Percentiles rank a stretch among this genome's conserved stretches.
Conservation (phyloP, 2,113 vertebrate genomes). For the Dasyurus viverrinus region DNA sequence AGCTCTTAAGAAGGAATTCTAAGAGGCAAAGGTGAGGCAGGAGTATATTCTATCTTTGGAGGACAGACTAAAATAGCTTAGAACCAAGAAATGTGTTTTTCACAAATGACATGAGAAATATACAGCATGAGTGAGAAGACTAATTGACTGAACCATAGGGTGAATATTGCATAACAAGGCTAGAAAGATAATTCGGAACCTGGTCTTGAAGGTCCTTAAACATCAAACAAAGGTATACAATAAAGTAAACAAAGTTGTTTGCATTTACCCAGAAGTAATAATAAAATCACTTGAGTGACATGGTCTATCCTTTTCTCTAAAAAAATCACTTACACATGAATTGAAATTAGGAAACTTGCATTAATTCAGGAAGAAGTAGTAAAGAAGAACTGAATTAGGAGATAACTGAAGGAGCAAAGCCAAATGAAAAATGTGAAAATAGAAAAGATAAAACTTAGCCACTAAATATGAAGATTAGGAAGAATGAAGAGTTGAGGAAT, state of each 20-base stretch:
- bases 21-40: not conserved
- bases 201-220: not conserved
- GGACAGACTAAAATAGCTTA: not conserved
- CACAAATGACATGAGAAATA: not conserved
- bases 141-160: too few species aligned
- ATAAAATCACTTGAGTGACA: not conserved
- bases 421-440: not conserved
- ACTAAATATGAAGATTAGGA: not conserved
- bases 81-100: not conserved
- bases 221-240: not conserved
- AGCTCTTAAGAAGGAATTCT: not conserved
- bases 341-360: not conserved
- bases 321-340: not conserved
- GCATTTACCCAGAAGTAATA: not conserved
- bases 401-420: not conserved
- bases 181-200: not conserved
- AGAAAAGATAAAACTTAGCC: not conserved
- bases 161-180: too few species aligned
- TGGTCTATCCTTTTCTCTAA: not conserved
- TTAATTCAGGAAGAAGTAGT: not conserved
- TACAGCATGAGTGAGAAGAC: not conserved
- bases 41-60: not conserved
- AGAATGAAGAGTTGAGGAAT: not conserved
- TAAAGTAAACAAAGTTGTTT: not conserved
- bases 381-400: not conserved